Base-by-base conservation (phyloP, 2,113 vertebrate genomes). In the Chinchilla lanigera region DNA sequence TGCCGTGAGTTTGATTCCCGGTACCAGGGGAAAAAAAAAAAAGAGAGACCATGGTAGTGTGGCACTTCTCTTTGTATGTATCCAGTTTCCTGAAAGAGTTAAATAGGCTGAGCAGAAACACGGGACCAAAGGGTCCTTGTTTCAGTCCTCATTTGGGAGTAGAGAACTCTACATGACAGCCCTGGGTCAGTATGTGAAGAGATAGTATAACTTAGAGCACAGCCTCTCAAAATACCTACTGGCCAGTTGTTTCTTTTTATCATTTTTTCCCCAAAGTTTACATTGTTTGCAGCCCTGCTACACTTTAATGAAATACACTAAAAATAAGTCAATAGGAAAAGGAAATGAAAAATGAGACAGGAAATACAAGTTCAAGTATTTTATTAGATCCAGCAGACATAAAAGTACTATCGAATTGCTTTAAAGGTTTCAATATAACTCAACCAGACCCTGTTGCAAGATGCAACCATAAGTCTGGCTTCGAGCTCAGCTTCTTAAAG, bases 321-420 rank as follows among this genome's bases (percentile, higher is more conserved):
- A 71, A 89, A 90, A 86, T 81, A 86, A 82, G 58, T 69, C 82
- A 82, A 69, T 1, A 90, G 38, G 22, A 90, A 87, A 87, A 93
- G 60, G 73, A 86, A 93, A 93, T 81, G 14, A 83, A 94, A 88
- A 95, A 91, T 47, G 86, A 93, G 54, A 60, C 44, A 81, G 52
- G 52, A 30, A 95, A 83, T 60, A 38, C 60, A 84, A 83, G n/a
- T 14, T 83, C 38, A 78, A 35, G 10, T 56, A 78, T 83, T 90
- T 95, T 80, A 80, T 92, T 94, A 85, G 84, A 92, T 77, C 84
- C 88, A 63, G 28, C 60, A 97, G 69, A 94, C 69, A 92, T 8
- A 80, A 88, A 77, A 73, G 63, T 67, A 50, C 35, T 28, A 26
- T 16, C 14, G 67, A 82, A 65, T 84, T 52, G 33, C 16, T 86